Evolutionary conservation across 2,113 vertebrate genomes (phyloP).

Genomic region (Chaetodon auriga): DNA sequence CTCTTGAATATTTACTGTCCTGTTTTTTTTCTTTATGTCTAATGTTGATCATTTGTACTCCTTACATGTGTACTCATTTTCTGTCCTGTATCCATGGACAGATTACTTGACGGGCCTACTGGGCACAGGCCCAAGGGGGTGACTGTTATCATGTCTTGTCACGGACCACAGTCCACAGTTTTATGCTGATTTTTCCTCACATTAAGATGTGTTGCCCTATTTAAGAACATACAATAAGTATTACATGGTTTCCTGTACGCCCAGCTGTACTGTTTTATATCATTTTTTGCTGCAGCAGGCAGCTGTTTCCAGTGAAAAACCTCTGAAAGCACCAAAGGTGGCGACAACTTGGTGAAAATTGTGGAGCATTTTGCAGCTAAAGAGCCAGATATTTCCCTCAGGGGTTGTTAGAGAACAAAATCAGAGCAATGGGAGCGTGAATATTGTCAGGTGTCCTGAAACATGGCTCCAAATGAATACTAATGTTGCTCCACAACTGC

Average conservation of each 20-base stretch:
- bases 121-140: not conserved
- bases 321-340: too few species aligned
- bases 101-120: not conserved
- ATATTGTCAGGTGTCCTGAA: not conserved
- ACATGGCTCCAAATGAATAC: not conserved
- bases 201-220: not conserved
- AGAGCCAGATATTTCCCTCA: not conserved
- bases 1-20: not conserved
- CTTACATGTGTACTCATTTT: not conserved
- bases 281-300: not conserved
- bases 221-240: not conserved
- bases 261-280: not conserved
- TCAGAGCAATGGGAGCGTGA: not conserved
- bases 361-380: not conserved
- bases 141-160: not conserved
- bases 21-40: not conserved
- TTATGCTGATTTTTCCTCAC: not conserved
- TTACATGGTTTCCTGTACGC: not conserved
- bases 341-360: not conserved
- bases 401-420: not conserved
- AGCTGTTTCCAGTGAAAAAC: not conserved
- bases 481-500: not conserved
- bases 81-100: slow-evolving; percentile 3
- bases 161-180: too few species aligned
- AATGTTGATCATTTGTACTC: not conserved